Evolutionary conservation across 2,888 invertebrate species (phyloP).

Genomic region (Barypeithes pellucidus): DNA sequence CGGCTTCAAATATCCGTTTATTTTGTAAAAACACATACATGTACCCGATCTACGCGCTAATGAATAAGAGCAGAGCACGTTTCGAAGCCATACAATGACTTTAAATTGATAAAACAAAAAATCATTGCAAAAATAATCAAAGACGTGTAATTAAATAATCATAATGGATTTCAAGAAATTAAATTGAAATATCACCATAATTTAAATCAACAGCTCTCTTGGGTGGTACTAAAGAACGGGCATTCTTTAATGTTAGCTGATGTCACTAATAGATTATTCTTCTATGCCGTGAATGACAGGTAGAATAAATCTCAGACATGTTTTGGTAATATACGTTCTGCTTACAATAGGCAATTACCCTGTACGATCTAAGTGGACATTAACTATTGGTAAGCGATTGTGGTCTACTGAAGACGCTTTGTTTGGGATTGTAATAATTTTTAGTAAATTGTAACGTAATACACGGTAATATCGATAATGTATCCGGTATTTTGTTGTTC

Average conservation of each 20-base stretch:
- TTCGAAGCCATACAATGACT: too few species aligned
- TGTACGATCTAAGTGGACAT: slow-evolving; percentile 26
- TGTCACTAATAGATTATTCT: slow-evolving; percentile 49
- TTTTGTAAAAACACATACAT: too few species aligned
- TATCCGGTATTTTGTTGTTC: too few species aligned
- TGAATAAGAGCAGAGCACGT: too few species aligned
- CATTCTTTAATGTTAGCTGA: slow-evolving; percentile 44
- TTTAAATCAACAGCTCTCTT: slow-evolving; percentile 45
- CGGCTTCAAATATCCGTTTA: too few species aligned
- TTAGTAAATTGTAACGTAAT: not conserved
- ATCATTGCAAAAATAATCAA: not conserved
- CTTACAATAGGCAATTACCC: slow-evolving; percentile 44
- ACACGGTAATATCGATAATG: too few species aligned
- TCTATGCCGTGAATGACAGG: slow-evolving; percentile 40
- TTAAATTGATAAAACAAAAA: too few species aligned
- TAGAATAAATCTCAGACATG: slow-evolving; percentile 43
- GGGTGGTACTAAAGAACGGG: slow-evolving; percentile 46
- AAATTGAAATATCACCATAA: slow-evolving; percentile 49
- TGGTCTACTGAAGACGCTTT: slow-evolving; percentile 4
- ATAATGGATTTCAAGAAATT: slow-evolving; percentile 33
- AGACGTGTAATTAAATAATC: not conserved
- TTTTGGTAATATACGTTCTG: slow-evolving; percentile 37
- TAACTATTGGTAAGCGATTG: slow-evolving; percentile 12
- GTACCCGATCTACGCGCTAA: too few species aligned
- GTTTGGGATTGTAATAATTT: not conserved